Evolutionary conservation across 2,888 invertebrate species (phyloP).

Genomic region (Nyleta sp.): DNA sequence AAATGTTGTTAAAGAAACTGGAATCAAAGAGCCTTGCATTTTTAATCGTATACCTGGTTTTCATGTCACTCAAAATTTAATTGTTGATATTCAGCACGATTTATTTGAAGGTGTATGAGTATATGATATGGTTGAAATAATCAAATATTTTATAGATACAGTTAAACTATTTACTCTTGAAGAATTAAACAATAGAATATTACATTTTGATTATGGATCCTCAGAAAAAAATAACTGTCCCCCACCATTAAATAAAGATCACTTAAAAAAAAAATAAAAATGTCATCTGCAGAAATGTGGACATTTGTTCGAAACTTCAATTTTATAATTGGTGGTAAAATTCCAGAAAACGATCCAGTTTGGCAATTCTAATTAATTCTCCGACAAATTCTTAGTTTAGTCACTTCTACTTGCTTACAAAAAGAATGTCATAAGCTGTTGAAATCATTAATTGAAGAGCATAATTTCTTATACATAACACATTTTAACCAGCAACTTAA

Average conservation of each 20-base stretch:
- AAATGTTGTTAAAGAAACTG: not conserved
- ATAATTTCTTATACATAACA: constrained; percentile 29
- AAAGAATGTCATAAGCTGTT: constrained; percentile 30
- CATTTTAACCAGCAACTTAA: constrained; percentile 41
- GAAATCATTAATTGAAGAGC: constrained; percentile 44
- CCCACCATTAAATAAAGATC: constrained; percentile 22
- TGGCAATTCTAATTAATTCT: constrained; percentile 54
- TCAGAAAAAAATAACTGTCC: constrained; percentile 32
- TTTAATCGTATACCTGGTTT: constrained; percentile 15
- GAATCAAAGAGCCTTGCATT: not conserved
- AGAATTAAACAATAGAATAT: constrained; percentile 49
- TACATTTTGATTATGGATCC: constrained; percentile 34
- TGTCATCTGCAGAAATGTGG: constrained; percentile 59
- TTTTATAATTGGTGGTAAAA: constrained; percentile 54
- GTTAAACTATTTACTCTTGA: constrained; percentile 40
- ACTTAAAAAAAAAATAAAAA: constrained; percentile 49
- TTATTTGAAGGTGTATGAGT: constrained; percentile 35
- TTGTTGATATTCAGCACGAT: constrained; percentile 32
- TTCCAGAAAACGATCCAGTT: constrained; percentile 47
- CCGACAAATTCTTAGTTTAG: constrained; percentile 13
- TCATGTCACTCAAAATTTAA: constrained; percentile 17
- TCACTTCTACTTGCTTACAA: constrained; percentile 24
- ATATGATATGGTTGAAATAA: constrained; percentile 42
- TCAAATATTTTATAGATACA: constrained; percentile 41
- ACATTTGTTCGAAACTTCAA: constrained; percentile 59